Evolutionary conservation across 1,140 invertebrate species (phyloP), one percentile per base, ranked within the genome.

Genomic region (Microplitis demolitor): DNA sequence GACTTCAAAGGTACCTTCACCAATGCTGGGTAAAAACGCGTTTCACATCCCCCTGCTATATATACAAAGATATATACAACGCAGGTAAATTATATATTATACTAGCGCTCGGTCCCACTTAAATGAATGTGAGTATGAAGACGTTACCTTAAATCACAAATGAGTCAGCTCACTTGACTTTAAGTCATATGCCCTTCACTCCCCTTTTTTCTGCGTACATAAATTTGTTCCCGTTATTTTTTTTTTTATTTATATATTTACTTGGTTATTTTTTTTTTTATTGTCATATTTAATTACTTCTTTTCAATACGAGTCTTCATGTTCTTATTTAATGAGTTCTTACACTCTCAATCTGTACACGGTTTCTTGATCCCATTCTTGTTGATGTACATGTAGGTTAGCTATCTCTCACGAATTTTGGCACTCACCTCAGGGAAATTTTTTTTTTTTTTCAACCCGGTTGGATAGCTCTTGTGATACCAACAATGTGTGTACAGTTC

Each of bases 41-140:
- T 81, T 81, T 80, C 74, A 68, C 79, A 76, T 82, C 78, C 77
- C 78, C 78, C 39, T 24, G 39, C 39, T 11, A 11, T 6, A 45
- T 45, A 11, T 6, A 45, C 6, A 45, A 6, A 45, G 24, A 24
- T 2, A 2, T 80, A 79, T 54, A 63, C 78, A 80, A 67, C 77
- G 6, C 45, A 77, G 78, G 79, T 82, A 81, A 82, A 82, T 82
- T 81, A 82, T 79, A 81, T 82, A 24, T 82, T 78, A 74, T 79
- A 79, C 74, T 45, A 66, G 35, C n/a, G 8, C 63, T 66, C n/a
- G 8, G 37, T 66, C 63, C 35, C 63, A 66, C 63, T 66, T 66
- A 37, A 24, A 66, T 66, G 50, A 66, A 50, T 24, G 24, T 14
- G 37, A 66, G 24, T 50, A 66, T 37, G 34, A 14, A 9, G 56